These are phyloP conservation scores for Sardinella longiceps DNA, from an alignment of 2,797 vertebrate genomes.

Conservation along the genomic window DNA sequence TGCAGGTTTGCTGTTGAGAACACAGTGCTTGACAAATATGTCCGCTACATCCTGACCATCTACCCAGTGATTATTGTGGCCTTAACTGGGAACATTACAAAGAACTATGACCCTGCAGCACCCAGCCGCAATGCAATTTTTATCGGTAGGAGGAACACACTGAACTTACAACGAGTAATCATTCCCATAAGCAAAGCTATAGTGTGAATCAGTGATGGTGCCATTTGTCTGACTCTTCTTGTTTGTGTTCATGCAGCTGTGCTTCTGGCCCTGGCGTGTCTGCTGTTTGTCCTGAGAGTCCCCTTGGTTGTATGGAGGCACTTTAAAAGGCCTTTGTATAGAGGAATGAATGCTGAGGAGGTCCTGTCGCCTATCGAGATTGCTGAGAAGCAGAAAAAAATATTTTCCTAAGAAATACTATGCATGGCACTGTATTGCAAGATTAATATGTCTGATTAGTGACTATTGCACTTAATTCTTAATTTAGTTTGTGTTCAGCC, in stretches of 20 bases:
- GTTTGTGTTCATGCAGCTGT: conserved; percentile 53
- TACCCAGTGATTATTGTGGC: conserved; percentile 81
- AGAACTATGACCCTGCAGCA: conserved; percentile 59
- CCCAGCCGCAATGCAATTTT: conserved; percentile 64
- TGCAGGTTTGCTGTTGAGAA: conserved; percentile 80
- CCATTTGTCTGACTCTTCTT: neutral
- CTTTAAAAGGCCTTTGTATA: conserved; percentile 66
- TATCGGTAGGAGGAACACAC: conserved; percentile 66
- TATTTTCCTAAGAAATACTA: conserved; percentile 49
- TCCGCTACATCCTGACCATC: conserved; percentile 77
- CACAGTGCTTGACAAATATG: conserved; percentile 73
- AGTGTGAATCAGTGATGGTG: neutral
- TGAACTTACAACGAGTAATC: neutral
- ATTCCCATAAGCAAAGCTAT: too few species aligned
- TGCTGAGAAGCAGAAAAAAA: conserved; percentile 63
- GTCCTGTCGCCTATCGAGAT: conserved; percentile 57
- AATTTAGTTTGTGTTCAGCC: neutral
- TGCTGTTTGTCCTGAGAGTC: conserved; percentile 61
- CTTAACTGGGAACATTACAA: conserved; percentile 70
- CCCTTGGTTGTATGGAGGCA: conserved; percentile 71
- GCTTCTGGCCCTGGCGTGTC: conserved; percentile 61
- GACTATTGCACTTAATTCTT: neutral
- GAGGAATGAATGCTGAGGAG: conserved; percentile 38
- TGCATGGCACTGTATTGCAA: neutral
- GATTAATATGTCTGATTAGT: neutral